Conservation (phyloP, 2,113 vertebrate genomes). For the Loxodonta africana region DNA sequence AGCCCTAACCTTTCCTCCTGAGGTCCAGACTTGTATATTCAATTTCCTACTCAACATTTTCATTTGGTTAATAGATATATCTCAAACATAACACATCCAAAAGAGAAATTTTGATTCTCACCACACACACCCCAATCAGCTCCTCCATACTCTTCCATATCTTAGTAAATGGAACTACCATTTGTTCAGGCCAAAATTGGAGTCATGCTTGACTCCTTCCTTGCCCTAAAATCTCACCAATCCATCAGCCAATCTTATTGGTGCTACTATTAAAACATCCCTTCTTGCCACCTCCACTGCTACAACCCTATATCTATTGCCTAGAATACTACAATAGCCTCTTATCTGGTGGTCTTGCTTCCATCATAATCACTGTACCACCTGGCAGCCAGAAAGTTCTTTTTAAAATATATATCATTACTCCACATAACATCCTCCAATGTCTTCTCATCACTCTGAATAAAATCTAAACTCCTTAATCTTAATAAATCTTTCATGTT, state of each 20-base stretch:
- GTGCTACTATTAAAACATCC: neutral
- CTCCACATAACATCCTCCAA: too few species aligned
- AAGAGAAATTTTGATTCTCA: slow-evolving; percentile 6
- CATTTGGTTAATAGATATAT: neutral
- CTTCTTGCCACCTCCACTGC: neutral
- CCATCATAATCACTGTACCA: neutral
- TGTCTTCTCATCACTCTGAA: neutral
- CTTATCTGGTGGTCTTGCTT: neutral
- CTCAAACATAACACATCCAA: neutral
- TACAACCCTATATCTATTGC: neutral
- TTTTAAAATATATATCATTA: too few species aligned
- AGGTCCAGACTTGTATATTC: neutral
- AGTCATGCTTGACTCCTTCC: neutral
- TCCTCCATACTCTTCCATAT: neutral
- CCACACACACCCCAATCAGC: neutral
- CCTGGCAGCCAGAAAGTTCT: neutral
- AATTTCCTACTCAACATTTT: neutral
- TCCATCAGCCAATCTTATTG: neutral
- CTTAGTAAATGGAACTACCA: neutral
- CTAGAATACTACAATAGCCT: neutral
- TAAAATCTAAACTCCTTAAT: slow-evolving; percentile 1
- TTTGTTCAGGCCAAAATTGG: neutral
- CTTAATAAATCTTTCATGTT: neutral
- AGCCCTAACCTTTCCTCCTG: neutral
- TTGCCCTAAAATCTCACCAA: neutral